Percentiles rank a stretch among this genome's conserved stretches.
These are phyloP conservation scores for Elephantulus edwardii DNA, from an alignment of 2,113 vertebrate genomes.

Conservation along the genomic window DNA sequence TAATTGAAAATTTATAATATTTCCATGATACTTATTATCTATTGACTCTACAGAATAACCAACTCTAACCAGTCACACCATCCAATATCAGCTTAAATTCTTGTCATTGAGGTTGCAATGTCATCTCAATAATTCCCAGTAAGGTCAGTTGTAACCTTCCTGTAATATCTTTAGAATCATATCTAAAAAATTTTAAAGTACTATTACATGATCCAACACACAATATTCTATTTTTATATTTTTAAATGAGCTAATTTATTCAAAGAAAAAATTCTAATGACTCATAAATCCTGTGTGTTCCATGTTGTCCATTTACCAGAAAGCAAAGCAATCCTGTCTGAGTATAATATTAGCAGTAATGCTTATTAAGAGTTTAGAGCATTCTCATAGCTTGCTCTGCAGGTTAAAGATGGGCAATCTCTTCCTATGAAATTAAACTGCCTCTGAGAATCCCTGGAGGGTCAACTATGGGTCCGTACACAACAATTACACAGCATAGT, in stretches of 20 bases:
- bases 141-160: not conserved
- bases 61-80: not conserved
- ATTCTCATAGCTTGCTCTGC: no score
- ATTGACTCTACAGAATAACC: no score
- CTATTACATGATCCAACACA: not conserved
- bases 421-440: no score
- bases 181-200: not conserved
- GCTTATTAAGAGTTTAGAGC: no score
- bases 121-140: no score
- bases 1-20: constrained; percentile 21
- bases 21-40: not conserved
- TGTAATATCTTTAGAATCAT: not conserved
- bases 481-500: no score
- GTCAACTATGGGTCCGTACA: no score
- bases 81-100: not conserved
- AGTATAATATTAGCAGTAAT: no score
- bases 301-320: not conserved
- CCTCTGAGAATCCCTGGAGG: no score
- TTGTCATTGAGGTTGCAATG: not conserved
- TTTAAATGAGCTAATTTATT: not conserved
- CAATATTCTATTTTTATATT: not conserved
- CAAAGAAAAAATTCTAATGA: not conserved
- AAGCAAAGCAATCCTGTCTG: not conserved
- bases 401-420: no score
- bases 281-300: not conserved